phyloP scores from a whole-genome alignment of 2,888 invertebrate species.

The Agonopterix heracliana region DNA sequence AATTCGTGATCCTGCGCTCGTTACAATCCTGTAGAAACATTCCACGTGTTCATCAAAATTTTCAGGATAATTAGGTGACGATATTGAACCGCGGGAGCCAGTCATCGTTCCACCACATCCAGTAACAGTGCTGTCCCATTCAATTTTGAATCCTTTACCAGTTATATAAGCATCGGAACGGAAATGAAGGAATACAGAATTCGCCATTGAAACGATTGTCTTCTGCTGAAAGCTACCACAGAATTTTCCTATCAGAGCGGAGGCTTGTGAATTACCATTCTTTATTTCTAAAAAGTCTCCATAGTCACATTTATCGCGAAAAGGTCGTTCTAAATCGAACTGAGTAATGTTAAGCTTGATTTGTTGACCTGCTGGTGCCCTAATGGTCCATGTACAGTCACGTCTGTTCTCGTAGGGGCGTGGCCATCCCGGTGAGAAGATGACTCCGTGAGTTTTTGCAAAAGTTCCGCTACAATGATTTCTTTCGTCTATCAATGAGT shows the following conservation, averaged over 20 bases:
- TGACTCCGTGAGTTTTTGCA: conserved; percentile 78
- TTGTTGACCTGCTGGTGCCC: conserved; percentile 81
- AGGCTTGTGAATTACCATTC: conserved; percentile 83
- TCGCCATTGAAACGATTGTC: conserved; percentile 83
- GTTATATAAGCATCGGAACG: conserved; percentile 80
- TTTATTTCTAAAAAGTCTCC: conserved; percentile 74
- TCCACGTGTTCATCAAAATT: conserved; percentile 81
- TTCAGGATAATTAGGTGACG: conserved; percentile 91
- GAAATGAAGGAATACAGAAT: conserved; percentile 85
- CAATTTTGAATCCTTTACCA: conserved; percentile 80
- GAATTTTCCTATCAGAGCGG: conserved; percentile 87
- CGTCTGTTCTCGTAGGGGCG: conserved; percentile 79
- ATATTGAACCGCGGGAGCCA: conserved; percentile 82
- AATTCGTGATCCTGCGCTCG: conserved; percentile 82
- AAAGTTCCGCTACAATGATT: conserved; percentile 83
- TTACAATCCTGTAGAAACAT: conserved; percentile 88
- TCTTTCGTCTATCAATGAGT: conserved; percentile 65
- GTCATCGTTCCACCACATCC: conserved; percentile 90
- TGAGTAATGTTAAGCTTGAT: conserved; percentile 79
- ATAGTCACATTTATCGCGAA: conserved; percentile 43
- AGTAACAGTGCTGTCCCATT: conserved; percentile 60
- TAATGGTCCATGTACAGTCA: conserved; percentile 89
- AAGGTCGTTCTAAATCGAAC: conserved; percentile 76
- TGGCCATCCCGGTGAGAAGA: conserved; percentile 89
- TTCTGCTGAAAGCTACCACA: conserved; percentile 82